Base-by-base conservation (phyloP, 2,888 invertebrate genomes). In the Eupithecia centaureata region DNA sequence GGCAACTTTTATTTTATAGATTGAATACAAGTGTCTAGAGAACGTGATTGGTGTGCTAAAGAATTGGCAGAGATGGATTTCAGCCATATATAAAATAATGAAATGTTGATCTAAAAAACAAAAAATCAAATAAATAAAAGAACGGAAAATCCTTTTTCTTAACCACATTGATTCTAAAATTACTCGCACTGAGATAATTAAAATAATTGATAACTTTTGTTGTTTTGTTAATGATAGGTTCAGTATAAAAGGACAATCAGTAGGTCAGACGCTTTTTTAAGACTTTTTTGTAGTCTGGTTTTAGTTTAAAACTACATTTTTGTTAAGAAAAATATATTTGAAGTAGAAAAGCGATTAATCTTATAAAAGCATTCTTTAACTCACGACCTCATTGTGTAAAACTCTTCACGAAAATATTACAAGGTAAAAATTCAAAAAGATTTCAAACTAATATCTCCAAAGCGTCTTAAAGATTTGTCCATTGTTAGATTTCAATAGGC, bases 401-500 rank as follows among this genome's bases (percentile, higher is more conserved):
- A 60, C 3, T 33, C 51, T 13, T 35, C 12, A 58, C 35, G 10
- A 27, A 28, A 51, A 61, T 52, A 66, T 61, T 66, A 57, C 8
- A 42, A 33, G n/a, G 18, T 56, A 18, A 28, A 18, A 33, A 33
- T n/a, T 58, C 51, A 66, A 61, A 62, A 61, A 54, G 28, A 54
- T 56, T 47, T 47, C 32, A 47, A 68, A 65, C 61, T 38, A 58
- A 64, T 47, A 64, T 51, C 60, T 57, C 27, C 57, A 63, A 62
- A 52, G 33, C 60, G 60, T 18, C 42, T 64, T 56, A n/a, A 52
- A 63, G 56, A 63, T 54, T 56, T 15, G 58, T 69, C 58, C 70
- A 66, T 67, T 66, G 70, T 70, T 64, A 61, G 51, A 61, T 58
- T 51, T 66, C 67, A 72, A 75, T 68, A 61, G 69, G 66, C 22